Evolutionary conservation across 2,113 vertebrate genomes (phyloP), one percentile per base, ranked within the genome.

Genomic region (Chelonoidis abingdonii): DNA sequence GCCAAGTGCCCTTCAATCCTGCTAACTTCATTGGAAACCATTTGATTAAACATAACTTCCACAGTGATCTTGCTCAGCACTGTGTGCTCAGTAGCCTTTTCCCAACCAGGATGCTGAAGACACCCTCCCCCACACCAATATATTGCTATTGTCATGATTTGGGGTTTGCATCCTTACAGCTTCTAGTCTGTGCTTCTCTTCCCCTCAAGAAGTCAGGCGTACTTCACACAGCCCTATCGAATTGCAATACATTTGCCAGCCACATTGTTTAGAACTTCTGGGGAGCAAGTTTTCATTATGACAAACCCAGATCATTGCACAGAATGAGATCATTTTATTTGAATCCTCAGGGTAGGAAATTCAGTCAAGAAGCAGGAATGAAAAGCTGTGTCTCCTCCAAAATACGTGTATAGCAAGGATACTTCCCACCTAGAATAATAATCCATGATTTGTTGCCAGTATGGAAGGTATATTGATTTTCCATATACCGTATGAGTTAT

Each of bases 371-470:
- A 53, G 41, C 84, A 92, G 91, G 94, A 96, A 95, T 95, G 93
- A 97, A 93, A 95, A 89, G 87, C 92, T 94, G 93, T 38, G 1
- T 72, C 91, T 91, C 49, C 81, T 94, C 93, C 92, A 92, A 95
- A 96, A 93, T 47, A 93, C 91, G 95, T 90, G 80, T 90, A 80
- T 88, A 92, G 91, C 94, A 79, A 25, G 49, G 88, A 81, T 82
- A 5, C 88, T 78, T 89, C 82, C 84, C 81, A 85, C 84, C 1
- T 0, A 53, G 89, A 93, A 88, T 88, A 93, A 95, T 93, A 59
- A 87, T 89, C 89, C 65, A 92, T 93, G 97, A 97, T 95, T 95
- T 97, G 95, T 95, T 94, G 97, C 95, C 94, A 93, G 89, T 88
- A 91, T 96, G 96, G 96, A 97, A 94, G 95, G 96, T 10, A 50